Evolutionary conservation across 2,113 vertebrate genomes (phyloP).

Genomic region (Amazona guildingii): DNA sequence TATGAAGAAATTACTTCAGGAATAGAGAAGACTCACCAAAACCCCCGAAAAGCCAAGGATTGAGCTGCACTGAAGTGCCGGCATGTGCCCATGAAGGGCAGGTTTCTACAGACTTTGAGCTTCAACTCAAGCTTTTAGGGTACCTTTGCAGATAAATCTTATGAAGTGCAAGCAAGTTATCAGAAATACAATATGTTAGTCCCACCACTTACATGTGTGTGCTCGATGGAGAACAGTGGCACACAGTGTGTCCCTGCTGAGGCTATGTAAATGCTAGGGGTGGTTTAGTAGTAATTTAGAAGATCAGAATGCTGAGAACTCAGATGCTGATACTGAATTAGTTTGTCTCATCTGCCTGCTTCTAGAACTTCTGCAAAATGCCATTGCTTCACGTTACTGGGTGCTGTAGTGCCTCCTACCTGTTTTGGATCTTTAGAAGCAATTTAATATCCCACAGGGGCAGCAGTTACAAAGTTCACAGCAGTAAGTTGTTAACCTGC

Average conservation of each 20-base stretch:
- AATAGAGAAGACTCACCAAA: background rate
- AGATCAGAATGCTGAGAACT: background rate
- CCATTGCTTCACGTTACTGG: fast-evolving
- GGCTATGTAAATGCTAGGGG: background rate
- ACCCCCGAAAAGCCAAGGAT: background rate
- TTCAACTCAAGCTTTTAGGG: background rate
- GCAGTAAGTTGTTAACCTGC: background rate
- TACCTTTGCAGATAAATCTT: background rate
- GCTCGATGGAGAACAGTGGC: background rate
- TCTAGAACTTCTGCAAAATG: background rate
- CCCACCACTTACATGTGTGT: fast-evolving
- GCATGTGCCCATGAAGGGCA: fast-evolving
- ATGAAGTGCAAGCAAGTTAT: background rate
- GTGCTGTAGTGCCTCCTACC: background rate
- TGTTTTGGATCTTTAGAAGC: background rate
- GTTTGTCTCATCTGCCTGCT: background rate
- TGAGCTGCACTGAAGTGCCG: background rate
- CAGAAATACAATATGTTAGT: background rate
- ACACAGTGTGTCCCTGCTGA: background rate
- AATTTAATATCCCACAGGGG: background rate
- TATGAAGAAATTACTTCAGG: background rate
- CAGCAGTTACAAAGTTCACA: background rate
- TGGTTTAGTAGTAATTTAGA: background rate
- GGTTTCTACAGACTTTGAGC: background rate
- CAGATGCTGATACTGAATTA: background rate